Evolutionary conservation across 1,140 invertebrate species (phyloP).

Genomic region (Dendrolimus punctatus): DNA sequence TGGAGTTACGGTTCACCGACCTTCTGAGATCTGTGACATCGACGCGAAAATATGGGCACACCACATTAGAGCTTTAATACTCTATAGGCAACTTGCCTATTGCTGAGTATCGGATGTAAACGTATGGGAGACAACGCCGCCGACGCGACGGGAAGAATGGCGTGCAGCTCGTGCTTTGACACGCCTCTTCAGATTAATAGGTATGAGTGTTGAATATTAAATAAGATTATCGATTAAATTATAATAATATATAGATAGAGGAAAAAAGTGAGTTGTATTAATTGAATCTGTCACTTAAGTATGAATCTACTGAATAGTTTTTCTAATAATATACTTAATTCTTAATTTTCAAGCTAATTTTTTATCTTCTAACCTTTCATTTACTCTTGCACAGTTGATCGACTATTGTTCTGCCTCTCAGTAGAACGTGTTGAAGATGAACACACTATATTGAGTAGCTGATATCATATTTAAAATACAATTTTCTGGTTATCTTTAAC

Average conservation of each 20-base stretch:
- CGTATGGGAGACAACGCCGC: constrained; percentile 12
- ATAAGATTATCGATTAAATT: constrained; percentile 34
- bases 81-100: constrained; percentile 18
- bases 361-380: too few species aligned
- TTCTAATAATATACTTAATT: too few species aligned
- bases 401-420: too few species aligned
- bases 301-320: too few species aligned
- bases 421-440: too few species aligned
- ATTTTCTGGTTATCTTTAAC: too few species aligned
- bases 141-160: constrained; percentile 45
- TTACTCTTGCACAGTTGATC: too few species aligned
- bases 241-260: neutral
- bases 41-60: constrained; percentile 67
- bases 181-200: constrained; percentile 53
- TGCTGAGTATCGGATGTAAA: constrained; percentile 10
- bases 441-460: too few species aligned
- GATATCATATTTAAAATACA: too few species aligned
- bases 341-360: neutral
- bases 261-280: constrained; percentile 3
- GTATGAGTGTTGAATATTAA: constrained; percentile 55
- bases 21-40: constrained; percentile 65
- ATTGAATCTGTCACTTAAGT: neutral
- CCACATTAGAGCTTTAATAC: constrained; percentile 31
- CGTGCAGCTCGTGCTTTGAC: constrained; percentile 49
- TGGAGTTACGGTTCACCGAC: constrained; percentile 63